Evolutionary conservation across 2,888 invertebrate genomes (phyloP), one percentile per base, ranked within the genome.

Genomic region (Xylota segnis): DNA sequence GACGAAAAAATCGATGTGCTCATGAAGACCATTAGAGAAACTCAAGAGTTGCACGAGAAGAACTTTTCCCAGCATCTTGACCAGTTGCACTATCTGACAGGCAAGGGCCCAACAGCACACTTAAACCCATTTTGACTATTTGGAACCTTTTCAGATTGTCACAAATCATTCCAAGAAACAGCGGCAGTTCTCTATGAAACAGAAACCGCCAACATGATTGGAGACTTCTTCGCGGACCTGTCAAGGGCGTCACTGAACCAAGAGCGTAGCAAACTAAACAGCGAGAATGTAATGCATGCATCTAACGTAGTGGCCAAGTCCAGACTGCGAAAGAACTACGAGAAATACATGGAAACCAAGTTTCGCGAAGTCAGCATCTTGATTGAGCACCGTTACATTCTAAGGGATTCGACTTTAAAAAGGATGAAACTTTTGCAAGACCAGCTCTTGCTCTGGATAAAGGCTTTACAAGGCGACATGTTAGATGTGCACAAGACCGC

Each of bases 401-500:
- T 89, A 32, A 90, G 91, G 9, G 91, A 91, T 61, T 50, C 71
- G 5, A 87, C 90, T 0, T 87, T 88, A 0, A 56, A 72, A 2
- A 90, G 89, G 71, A 92, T 92, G 91, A 83, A 84, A 0, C 37
- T 61, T 0, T 88, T 91, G 66, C 90, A 89, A 34, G 78, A 81
- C 0, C 89, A 90, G 50, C 88, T 91, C 0, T 76, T 88, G 4
- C 87, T 86, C 0, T 91, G 90, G 45, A 87, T 90, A 0, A 88
- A 88, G 0, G 86, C 89, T 0, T 61, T 91, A 1, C 78, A 88
- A 0, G 89, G 87, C 47, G 88, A 88, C 2, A 86, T 89, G 0
- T 68, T 91, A 10, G 91, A 91, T 82, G 89, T 89, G 0, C 88
- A 88, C 5, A 91, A 91, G 27, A 89, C 90, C 23, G 90, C 90